phyloP scores from a whole-genome alignment of 2,888 invertebrate species.

The Cephus sareptanus region DNA sequence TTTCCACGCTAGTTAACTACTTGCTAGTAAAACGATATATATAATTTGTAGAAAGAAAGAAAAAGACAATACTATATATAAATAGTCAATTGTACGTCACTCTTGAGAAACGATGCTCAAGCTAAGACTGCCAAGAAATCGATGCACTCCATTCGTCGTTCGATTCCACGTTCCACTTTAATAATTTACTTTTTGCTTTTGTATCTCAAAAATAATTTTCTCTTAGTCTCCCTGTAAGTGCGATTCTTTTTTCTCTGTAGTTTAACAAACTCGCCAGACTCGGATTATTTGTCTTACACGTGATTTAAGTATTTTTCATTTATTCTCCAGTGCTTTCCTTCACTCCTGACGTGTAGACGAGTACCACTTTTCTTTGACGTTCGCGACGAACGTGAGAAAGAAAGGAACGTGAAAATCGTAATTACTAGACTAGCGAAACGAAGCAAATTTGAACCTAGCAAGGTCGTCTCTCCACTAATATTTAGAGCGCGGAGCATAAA shows the following conservation, averaged over 20 bases:
- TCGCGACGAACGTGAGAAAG: neutral
- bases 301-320: neutral
- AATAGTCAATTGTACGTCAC: neutral
- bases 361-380: neutral
- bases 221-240: neutral
- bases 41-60: neutral
- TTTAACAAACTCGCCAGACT: neutral
- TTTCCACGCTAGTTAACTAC: neutral
- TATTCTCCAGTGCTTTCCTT: neutral
- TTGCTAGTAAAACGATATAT: neutral
- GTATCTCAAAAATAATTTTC: neutral
- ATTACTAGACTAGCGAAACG: neutral
- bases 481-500: neutral
- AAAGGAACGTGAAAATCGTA: neutral
- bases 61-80: slow-evolving; percentile 5
- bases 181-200: neutral
- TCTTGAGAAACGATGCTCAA: slow-evolving; percentile 45
- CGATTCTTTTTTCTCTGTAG: neutral
- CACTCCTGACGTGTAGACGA: neutral
- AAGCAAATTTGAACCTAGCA: neutral
- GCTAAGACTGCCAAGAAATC: slow-evolving; percentile 49
- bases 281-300: neutral
- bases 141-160: slow-evolving; percentile 17
- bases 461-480: neutral
- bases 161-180: neutral